Conservation (phyloP, 2,113 vertebrate species). For the Charina bottae region DNA sequence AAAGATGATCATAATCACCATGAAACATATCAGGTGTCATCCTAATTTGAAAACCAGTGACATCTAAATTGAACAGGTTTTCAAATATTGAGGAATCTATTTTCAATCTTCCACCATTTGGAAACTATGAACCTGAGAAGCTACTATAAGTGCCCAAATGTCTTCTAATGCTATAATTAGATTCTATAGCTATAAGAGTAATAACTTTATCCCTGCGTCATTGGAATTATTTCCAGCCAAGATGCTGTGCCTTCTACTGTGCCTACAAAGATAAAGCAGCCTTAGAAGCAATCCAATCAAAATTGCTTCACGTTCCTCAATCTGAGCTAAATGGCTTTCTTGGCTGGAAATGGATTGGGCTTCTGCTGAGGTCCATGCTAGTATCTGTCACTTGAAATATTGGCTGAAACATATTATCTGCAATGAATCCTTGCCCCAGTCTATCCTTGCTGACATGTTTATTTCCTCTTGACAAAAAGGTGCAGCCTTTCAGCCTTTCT, state of each 20-base stretch:
- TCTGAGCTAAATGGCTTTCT: background rate
- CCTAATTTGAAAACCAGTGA: background rate
- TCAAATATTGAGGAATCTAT: background rate
- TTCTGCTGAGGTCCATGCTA: background rate
- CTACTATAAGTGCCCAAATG: background rate
- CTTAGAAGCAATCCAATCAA: background rate
- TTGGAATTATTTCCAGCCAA: background rate
- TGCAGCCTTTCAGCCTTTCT: background rate
- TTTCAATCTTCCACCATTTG: background rate
- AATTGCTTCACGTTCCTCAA: background rate
- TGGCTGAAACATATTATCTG: background rate
- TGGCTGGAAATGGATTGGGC: background rate
- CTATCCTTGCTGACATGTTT: background rate
- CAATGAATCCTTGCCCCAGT: background rate
- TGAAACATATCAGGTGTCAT: background rate
- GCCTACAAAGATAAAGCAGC: background rate
- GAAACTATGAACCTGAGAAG: background rate
- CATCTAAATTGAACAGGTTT: background rate
- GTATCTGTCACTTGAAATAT: background rate
- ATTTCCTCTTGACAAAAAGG: background rate
- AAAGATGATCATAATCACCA: background rate
- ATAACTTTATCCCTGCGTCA: background rate
- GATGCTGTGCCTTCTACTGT: background rate
- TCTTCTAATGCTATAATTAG: background rate
- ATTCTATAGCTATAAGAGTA: background rate